Evolutionary conservation across 2,888 invertebrate genomes (phyloP), one percentile per base, ranked within the genome.

Genomic region (Cryptops parisi): DNA sequence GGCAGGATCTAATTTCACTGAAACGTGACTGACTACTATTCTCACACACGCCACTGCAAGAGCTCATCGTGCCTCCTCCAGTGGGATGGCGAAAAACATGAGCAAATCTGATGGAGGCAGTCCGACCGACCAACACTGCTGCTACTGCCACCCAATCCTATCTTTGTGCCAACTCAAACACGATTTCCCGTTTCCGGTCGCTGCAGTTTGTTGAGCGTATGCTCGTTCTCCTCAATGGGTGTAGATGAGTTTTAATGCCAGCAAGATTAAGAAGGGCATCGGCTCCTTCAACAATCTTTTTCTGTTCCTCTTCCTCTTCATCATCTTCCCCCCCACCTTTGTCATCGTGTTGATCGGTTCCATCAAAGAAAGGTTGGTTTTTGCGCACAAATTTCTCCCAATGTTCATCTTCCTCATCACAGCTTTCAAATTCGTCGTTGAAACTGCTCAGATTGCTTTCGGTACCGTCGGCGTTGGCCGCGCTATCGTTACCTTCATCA

Each of bases 201-300:
- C 38, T 38, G 17, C 22, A 39, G 38, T 19, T 27, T 19, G 38
- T 21, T 12, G n/a, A 19, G 21, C 44, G 44, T 19, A 15, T 44
- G 21, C 17, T 19, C 40, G 17, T 33, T 33, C 33, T 33, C 15
- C 33, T 33, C 33, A 33, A 15, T 9, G 46, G 46, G 9, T 5
- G 3, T 6, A 27, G 22, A 39, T 49, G n/a, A 15, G 49, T 49
- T 49, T 39, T 49, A 22, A 49, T 49, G 12, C 49, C 49, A 0
- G 84, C 84, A 54, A 85, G 71, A 65, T 84, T 84, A 44, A 85
- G 70, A 57, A 85, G 69, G 0, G 84, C 84, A 63, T 84, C 83
- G 1, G 84, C 84, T 55, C 84, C 84, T 66, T 84, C 84, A 41
- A 79, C 81, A 58, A 83, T 81, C 62, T 79, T 79, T 58, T 81